Evolutionary conservation across 1,140 invertebrate genomes (phyloP), one percentile per base, ranked within the genome.

Genomic region (Drosophila pseudoananassae): DNA sequence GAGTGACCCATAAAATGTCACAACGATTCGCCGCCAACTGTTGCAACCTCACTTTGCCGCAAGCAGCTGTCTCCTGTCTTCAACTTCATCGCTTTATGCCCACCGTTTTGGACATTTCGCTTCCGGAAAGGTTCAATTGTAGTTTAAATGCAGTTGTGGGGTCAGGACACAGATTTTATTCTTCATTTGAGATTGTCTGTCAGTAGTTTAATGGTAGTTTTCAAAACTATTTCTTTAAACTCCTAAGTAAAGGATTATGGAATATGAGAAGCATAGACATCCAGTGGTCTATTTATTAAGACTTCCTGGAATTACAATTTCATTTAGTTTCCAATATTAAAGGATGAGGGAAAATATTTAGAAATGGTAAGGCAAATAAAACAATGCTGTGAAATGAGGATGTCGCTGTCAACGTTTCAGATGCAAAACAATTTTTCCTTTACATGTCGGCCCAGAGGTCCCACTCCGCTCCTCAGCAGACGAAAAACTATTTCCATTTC

Each of bases 1-100:
- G 75, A 74, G 71, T 75, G 71, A 75, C 71, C 71, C 71, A 75
- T 75, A 65, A 75, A 75, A 65, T 65, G 71, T 43, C 69, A 63
- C 70, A 51, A 46, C 58, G 29, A 36, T 15, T 38, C 38, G 58
- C 59, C 47, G 47, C 71, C 71, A 75, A 75, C 71, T 75, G 71
- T 75, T 75, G 71, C 70, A 75, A 23, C 12, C 29, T 25, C 45
- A 36, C 25, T 38, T 14, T 17, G 36, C 69, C 57, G n/a, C 47
- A 14, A 47, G 50, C 51, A 56, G 43, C 60, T 46, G 60, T 58
- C 40, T 38, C 59, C 9, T 17, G 63, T n/a, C 58, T 27, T 29
- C 46, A 40, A 20, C 38, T 14, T 68, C 65, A 69, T 69, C 51
- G 66, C 17, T 70, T 70, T 70, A 49, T 70, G 63, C 63, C 31